Conservation (phyloP, 2,113 vertebrate genomes). For the Dipodomys merriami region DNA sequence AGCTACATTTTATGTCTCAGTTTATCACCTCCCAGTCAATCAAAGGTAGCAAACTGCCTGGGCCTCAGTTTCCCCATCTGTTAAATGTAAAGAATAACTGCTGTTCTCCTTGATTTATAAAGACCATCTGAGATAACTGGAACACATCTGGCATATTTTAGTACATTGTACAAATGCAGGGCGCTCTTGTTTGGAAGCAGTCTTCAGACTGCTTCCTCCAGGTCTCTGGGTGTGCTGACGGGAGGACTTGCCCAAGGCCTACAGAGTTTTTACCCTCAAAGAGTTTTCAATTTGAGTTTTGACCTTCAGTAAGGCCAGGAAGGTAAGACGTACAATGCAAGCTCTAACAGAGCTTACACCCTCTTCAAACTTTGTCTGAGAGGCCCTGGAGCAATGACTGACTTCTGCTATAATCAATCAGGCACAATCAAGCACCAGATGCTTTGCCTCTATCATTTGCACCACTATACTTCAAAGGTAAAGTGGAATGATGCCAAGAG, state of each 20-base stretch:
- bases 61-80: constrained; percentile 55
- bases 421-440: not conserved
- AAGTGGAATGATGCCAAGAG: not conserved
- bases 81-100: constrained; percentile 11
- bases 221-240: not conserved
- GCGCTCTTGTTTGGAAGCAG: not conserved
- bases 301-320: not conserved
- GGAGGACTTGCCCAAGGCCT: not conserved
- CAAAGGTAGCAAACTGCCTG: not conserved
- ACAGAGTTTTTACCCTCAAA: not conserved
- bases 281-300: not conserved
- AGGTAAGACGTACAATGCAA: constrained; percentile 7
- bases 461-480: constrained; percentile 1
- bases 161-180: not conserved
- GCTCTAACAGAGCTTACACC: not conserved
- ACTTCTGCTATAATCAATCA: not conserved
- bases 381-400: not conserved
- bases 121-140: constrained; percentile 4
- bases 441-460: not conserved
- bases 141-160: not conserved
- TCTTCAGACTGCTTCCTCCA: not conserved
- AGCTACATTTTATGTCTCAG: constrained; percentile 37
- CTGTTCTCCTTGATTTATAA: constrained; percentile 10
- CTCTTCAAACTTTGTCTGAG: not conserved
- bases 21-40: constrained; percentile 51